Evolutionary conservation across 2,113 vertebrate species (phyloP), one percentile per base, ranked within the genome.

Genomic region (Serinus canaria): DNA sequence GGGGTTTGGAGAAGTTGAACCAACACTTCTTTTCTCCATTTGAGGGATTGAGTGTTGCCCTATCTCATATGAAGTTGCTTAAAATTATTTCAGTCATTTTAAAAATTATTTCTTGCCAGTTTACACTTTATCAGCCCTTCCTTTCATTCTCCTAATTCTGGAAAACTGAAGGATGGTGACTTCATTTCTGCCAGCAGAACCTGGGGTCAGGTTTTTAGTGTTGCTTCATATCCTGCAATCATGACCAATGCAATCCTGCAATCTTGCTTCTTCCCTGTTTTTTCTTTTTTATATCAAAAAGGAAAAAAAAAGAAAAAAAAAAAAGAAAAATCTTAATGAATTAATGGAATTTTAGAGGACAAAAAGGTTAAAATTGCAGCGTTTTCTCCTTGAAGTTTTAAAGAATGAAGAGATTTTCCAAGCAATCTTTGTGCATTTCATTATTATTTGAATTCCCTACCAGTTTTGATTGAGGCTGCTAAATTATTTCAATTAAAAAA

Each of bases 401-500:
- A 94, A 91, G 55, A 93, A 94, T 91, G 49, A 28, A 85, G 68
- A 67, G 52, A 81, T 4, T n/a, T 93, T 55, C 62, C 49, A 69
- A 70, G 37, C 52, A 60, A 46, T 53, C 16, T 82, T 92, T 95
- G 19, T 56, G 23, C 60, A 94, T 27, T 85, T 96, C 43, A 88
- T 53, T 96, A 46, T 92, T 67, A 72, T 95, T 95, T 96, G 85
- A 97, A 82, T 93, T 95, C 60, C 28, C 14, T 58, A 92, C 66
- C 28, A 70, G 24, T 94, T 37, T 94, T 94, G 79, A 75, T 52
- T 69, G 83, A 83, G 17, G 23, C 77, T 74, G 44, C 66, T 95
- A 89, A 92, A 94, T 91, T 89, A 68, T 96, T 94, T 90, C 90
- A 68, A 77, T 90, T 96, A 94, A 92, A 46, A 86, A 47, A 86